Evolutionary conservation across 2,888 invertebrate species (phyloP).

Genomic region (Heliconius aoede): DNA sequence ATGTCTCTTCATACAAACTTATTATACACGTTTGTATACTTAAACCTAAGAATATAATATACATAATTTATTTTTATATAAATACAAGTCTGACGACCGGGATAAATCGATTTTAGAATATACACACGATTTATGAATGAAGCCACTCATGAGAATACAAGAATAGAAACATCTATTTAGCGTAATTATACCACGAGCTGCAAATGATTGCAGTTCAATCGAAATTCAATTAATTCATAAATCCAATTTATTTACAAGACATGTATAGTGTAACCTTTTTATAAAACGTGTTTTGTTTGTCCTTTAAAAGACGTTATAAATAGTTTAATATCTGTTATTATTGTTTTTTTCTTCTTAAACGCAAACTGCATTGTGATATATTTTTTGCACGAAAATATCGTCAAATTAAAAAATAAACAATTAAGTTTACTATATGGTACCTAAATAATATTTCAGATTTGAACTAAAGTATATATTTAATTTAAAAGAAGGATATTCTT

Average conservation of each 20-base stretch:
- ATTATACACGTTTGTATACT: neutral
- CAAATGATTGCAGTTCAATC: neutral
- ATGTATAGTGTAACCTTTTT: constrained; percentile 16
- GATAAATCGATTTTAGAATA: neutral
- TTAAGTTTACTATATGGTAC: no score
- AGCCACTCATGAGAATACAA: no score
- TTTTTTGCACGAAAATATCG: neutral
- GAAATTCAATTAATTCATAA: constrained; percentile 11
- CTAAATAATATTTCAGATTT: no score
- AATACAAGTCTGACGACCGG: no score
- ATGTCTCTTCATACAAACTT: no score
- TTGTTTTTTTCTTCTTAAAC: constrained; percentile 6
- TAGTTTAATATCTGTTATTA: constrained; percentile 10
- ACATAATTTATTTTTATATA: no score
- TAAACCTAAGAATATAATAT: no score
- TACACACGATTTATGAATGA: neutral
- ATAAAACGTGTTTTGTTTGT: constrained; percentile 35
- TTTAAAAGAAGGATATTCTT: no score
- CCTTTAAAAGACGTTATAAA: constrained; percentile 27
- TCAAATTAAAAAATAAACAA: no score
- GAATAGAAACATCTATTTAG: neutral
- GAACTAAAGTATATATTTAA: no score
- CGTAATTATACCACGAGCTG: neutral
- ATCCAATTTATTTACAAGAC: constrained; percentile 16
- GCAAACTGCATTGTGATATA: neutral